These are phyloP conservation scores for Teleiodes luculella DNA, from an alignment of 2,888 invertebrate genomes.

Conservation along the genomic window DNA sequence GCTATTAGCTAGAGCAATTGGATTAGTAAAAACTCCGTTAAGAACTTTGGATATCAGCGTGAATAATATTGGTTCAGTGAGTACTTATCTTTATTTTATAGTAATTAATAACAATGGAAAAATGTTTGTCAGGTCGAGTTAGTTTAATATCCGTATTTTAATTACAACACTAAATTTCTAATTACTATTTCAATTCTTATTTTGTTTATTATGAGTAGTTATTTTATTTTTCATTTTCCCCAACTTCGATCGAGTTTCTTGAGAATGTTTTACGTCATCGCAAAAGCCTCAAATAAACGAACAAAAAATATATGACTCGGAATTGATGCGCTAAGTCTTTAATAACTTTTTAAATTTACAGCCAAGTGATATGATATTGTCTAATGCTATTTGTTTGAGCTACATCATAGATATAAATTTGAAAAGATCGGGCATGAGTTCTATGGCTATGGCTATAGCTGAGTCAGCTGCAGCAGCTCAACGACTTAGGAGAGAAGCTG, in stretches of 20 bases:
- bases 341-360: constrained; percentile 27
- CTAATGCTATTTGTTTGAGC: constrained; percentile 70
- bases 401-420: constrained; percentile 66
- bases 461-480: constrained; percentile 70
- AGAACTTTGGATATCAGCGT: constrained; percentile 69
- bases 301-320: no score
- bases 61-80: constrained; percentile 69
- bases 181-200: no score
- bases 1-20: constrained; percentile 69
- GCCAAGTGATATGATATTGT: constrained; percentile 59
- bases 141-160: no score
- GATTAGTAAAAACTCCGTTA: constrained; percentile 68
- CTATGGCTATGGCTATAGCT: constrained; percentile 61
- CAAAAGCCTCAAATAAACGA: no score
- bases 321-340: background rate
- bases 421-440: constrained; percentile 69
- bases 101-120: no score
- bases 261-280: no score
- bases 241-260: no score
- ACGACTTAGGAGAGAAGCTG: constrained; percentile 64
- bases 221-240: no score
- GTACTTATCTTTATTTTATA: no score
- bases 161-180: no score
- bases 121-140: no score
- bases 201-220: no score